A percentile compares a stretch with the other conserved stretches of the same genome.
phyloP scores from a whole-genome alignment of 2,797 vertebrate genomes.

The Cygnus olor region DNA sequence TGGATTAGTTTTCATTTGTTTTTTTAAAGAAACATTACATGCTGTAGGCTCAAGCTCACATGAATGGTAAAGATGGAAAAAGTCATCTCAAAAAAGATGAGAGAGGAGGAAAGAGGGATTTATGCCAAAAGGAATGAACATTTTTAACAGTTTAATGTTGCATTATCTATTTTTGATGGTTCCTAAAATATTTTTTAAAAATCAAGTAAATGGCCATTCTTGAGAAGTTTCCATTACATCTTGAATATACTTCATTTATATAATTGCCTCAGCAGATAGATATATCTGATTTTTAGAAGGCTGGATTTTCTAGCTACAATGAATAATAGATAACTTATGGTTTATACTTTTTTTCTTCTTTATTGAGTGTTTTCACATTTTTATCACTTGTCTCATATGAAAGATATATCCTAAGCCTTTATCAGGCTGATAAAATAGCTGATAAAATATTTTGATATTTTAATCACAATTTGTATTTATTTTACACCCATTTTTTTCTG shows the following conservation, averaged over 20 bases:
- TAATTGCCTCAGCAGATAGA: neutral
- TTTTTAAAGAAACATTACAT: slow-evolving; percentile 45
- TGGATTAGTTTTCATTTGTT: neutral
- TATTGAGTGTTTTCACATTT: neutral
- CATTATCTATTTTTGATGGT: neutral
- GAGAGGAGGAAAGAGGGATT: neutral
- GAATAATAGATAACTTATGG: neutral
- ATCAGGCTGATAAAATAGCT: neutral
- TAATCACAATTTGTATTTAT: neutral
- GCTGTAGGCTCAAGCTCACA: neutral
- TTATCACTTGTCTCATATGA: neutral
- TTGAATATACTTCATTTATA: neutral
- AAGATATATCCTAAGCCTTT: neutral
- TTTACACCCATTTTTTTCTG: neutral
- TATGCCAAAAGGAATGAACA: neutral
- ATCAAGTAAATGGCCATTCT: neutral
- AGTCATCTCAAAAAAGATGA: neutral
- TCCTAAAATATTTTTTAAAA: neutral
- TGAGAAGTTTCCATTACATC: neutral
- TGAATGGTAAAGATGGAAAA: slow-evolving; percentile 16
- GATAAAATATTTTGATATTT: neutral
- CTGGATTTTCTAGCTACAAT: neutral
- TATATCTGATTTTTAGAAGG: neutral
- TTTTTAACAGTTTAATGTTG: slow-evolving; percentile 33
- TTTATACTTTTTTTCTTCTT: neutral